Conservation (phyloP, 30 jellyfish, hydroid and myxozoan genomes). For the Aurelia sp. region DNA sequence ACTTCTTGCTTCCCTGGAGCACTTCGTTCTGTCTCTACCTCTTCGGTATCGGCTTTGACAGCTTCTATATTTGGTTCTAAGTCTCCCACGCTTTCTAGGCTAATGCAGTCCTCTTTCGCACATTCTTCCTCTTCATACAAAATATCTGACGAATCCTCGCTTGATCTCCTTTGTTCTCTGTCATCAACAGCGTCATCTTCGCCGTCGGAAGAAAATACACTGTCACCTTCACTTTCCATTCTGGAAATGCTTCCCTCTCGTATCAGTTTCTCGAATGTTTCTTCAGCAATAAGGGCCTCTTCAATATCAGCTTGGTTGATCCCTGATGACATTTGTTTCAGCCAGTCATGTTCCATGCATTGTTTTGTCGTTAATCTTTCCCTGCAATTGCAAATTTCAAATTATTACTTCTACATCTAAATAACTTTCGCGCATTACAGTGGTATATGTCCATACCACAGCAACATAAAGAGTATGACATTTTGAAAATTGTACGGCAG, state of each 20-base stretch:
- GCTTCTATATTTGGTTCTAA: not conserved
- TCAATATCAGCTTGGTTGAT: conserved; percentile 89
- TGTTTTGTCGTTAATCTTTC: conserved; percentile 87
- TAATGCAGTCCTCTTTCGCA: not conserved
- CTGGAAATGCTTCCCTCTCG: conserved; percentile 52
- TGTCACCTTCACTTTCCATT: conserved; percentile 43
- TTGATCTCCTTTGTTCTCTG: conserved; percentile 15
- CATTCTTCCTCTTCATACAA: not conserved
- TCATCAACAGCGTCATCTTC: conserved; percentile 44
- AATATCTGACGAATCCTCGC: not conserved
- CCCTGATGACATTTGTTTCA: conserved; percentile 92
- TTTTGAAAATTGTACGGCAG: no score
- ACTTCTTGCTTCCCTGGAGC: no score
- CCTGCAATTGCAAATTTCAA: conserved; percentile 28
- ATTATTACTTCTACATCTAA: no score
- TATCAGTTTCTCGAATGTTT: conserved; percentile 37
- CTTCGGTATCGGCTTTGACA: no score
- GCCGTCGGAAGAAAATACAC: conserved; percentile 21
- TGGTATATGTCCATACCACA: no score
- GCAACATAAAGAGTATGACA: no score
- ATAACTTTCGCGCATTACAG: no score
- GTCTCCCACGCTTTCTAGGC: not conserved
- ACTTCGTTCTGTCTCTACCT: no score
- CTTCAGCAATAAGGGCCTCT: conserved; percentile 81
- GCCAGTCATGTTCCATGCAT: conserved; percentile 97